phyloP scores from a whole-genome alignment of 2,888 invertebrate genomes.

The Panopea generosa region DNA sequence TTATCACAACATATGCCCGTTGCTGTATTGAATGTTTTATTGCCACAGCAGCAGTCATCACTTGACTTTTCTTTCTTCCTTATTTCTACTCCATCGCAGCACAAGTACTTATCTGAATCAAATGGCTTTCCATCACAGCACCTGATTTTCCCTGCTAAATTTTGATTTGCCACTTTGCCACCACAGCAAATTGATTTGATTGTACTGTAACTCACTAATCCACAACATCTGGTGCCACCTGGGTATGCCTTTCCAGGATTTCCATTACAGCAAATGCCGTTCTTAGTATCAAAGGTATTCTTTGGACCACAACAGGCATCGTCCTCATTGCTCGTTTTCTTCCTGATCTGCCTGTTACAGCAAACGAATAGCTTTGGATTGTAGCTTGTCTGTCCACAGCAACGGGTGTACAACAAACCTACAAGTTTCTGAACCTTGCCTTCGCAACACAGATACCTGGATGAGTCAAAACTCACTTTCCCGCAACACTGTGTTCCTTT shows the following conservation, averaged over 20 bases:
- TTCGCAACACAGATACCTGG: slow-evolving; percentile 50
- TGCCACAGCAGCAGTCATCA: slow-evolving; percentile 59
- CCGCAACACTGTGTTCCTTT: slow-evolving; percentile 55
- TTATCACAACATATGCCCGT: slow-evolving; percentile 48
- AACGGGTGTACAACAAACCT: slow-evolving; percentile 31
- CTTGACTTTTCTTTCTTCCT: slow-evolving; percentile 14
- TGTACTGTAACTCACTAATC: slow-evolving; percentile 28
- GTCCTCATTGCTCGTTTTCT: slow-evolving; percentile 24
- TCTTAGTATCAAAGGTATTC: slow-evolving; percentile 45
- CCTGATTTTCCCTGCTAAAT: slow-evolving; percentile 3
- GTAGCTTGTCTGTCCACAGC: slow-evolving; percentile 47
- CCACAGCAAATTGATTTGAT: slow-evolving; percentile 43
- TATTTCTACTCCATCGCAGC: slow-evolving; percentile 47
- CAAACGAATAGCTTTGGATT: slow-evolving; percentile 38
- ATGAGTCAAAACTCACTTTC: slow-evolving; percentile 46
- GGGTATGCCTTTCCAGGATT: slow-evolving; percentile 36
- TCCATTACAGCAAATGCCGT: slow-evolving; percentile 43
- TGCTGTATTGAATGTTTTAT: slow-evolving; percentile 32
- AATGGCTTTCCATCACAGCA: slow-evolving; percentile 41
- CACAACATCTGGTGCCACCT: slow-evolving; percentile 51
- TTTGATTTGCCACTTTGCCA: slow-evolving; percentile 28
- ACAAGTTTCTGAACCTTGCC: slow-evolving; percentile 27
- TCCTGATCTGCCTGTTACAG: slow-evolving; percentile 30
- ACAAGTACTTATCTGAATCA: slow-evolving; percentile 33
- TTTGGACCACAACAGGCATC: slow-evolving; percentile 48